Evolutionary conservation across 2,113 vertebrate species (phyloP).

Genomic region (Geococcyx californianus): DNA sequence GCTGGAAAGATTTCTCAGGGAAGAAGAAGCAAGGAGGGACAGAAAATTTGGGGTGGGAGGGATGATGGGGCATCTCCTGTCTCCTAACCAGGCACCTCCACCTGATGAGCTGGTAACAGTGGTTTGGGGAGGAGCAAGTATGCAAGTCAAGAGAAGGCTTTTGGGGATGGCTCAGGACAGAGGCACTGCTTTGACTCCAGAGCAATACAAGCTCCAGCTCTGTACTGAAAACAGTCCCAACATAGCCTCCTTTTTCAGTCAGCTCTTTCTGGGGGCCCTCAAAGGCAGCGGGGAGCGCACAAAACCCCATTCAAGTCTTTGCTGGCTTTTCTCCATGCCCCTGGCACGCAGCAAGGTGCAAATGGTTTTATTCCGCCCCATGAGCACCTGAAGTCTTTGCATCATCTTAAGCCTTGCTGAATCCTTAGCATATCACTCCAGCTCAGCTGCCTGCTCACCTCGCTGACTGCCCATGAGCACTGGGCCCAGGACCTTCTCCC

Average conservation of each 20-base stretch:
- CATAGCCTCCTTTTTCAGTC: accelerated
- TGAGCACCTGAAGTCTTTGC: background rate
- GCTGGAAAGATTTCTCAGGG: background rate
- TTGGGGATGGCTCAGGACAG: background rate
- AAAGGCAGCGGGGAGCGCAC: background rate
- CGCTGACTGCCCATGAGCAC: accelerated
- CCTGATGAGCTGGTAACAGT: background rate
- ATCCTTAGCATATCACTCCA: accelerated
- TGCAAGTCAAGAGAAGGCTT: background rate
- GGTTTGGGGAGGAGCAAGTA: background rate
- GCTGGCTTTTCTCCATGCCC: background rate
- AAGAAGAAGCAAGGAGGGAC: background rate
- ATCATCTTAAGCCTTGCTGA: background rate
- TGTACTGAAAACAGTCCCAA: accelerated
- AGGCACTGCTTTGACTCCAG: accelerated
- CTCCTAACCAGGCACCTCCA: background rate
- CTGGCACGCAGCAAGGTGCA: background rate
- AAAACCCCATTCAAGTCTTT: background rate
- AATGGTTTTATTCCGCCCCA: background rate
- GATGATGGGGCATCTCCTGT: background rate
- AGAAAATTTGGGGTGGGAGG: background rate
- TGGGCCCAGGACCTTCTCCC: background rate
- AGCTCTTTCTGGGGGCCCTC: background rate
- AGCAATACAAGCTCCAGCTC: background rate
- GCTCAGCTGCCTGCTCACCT: background rate